phyloP scores from a whole-genome alignment of 2,888 invertebrate genomes.

The Cremastinae sp. region DNA sequence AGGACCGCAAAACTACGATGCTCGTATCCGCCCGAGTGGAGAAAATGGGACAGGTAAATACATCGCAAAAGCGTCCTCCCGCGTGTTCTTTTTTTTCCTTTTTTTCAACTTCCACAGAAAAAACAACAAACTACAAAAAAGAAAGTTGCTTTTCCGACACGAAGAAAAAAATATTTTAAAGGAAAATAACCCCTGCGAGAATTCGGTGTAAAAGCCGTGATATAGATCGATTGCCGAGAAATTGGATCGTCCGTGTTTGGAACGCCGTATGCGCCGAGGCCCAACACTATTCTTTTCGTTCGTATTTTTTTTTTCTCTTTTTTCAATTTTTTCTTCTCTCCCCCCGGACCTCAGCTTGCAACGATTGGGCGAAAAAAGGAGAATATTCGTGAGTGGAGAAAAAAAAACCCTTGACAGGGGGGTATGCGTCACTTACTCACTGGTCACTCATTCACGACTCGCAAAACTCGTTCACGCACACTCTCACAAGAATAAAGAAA shows the following conservation, averaged over 20 bases:
- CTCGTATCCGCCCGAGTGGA: slow-evolving; percentile 95
- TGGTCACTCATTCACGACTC: slow-evolving; percentile 42
- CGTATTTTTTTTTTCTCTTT: background rate
- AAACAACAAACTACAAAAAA: slow-evolving; percentile 26
- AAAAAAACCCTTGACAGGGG: slow-evolving; percentile 40
- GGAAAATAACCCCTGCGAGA: background rate
- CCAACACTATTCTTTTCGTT: slow-evolving; percentile 23
- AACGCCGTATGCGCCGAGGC: slow-evolving; percentile 36
- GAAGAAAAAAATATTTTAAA: slow-evolving; percentile 18
- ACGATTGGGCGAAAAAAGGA: slow-evolving; percentile 15
- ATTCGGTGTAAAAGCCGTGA: too few species aligned
- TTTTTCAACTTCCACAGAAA: slow-evolving; percentile 21
- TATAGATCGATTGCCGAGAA: slow-evolving; percentile 2
- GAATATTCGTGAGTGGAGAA: slow-evolving; percentile 10
- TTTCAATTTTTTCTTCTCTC: background rate
- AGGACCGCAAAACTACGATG: slow-evolving; percentile 94
- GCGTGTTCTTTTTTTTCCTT: slow-evolving; percentile 11
- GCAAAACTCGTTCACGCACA: slow-evolving; percentile 40
- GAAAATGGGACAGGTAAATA: slow-evolving; percentile 95
- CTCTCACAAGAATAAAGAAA: slow-evolving; percentile 22
- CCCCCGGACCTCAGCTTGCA: slow-evolving; percentile 4
- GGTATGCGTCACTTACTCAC: slow-evolving; percentile 52
- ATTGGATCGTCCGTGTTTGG: slow-evolving; percentile 24
- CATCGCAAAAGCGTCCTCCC: slow-evolving; percentile 32
- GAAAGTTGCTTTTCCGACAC: slow-evolving; percentile 19